A percentile compares a stretch with the other conserved stretches of the same genome.
These are phyloP conservation scores for Zoanthus gigantus DNA, from an alignment of 92 coral and sea anemone genomes.

Conservation along the genomic window DNA sequence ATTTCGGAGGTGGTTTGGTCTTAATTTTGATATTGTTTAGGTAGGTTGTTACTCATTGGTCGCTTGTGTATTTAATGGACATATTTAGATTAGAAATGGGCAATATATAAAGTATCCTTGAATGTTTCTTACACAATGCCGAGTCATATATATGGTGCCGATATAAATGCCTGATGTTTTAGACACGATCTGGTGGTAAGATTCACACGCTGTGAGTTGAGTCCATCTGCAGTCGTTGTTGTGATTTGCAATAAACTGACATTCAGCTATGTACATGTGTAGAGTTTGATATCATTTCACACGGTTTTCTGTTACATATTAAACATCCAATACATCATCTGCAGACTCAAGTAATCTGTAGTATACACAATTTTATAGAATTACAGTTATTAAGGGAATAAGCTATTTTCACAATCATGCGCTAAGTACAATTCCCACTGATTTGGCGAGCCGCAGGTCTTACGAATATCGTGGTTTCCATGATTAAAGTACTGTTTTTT, in stretches of 20 bases:
- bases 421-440: too few relatives aligned
- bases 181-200: background rate
- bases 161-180: background rate
- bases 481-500: too few relatives aligned
- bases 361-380: too few relatives aligned
- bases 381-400: too few relatives aligned
- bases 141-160: conserved; percentile 6
- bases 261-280: background rate
- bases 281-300: background rate
- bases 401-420: too few relatives aligned
- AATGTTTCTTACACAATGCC: conserved; percentile 10
- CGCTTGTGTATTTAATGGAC: background rate
- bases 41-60: background rate
- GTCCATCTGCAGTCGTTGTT: conserved; percentile 10
- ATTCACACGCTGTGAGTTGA: background rate
- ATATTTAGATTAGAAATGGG: background rate
- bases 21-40: background rate
- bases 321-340: too few relatives aligned
- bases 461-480: too few relatives aligned
- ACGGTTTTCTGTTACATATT: background rate
- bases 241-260: conserved; percentile 45
- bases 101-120: background rate
- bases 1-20: background rate
- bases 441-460: too few relatives aligned
- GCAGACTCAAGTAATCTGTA: too few relatives aligned